phyloP scores from a whole-genome alignment of 2,797 vertebrate genomes.

The Scomberomorus guttatus region DNA sequence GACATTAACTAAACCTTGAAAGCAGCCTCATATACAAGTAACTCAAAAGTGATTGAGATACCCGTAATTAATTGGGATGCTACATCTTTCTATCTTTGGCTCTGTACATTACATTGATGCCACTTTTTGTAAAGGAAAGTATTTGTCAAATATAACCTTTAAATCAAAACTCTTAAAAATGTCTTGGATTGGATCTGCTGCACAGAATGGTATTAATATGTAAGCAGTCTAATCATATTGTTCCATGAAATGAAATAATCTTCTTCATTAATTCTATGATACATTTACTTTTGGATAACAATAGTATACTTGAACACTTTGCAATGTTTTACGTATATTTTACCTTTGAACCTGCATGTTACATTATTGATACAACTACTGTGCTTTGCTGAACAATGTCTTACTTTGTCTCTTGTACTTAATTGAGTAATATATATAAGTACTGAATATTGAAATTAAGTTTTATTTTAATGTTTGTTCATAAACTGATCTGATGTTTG shows the following conservation, averaged over 20 bases:
- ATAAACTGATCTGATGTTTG: not conserved
- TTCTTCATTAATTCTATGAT: not conserved
- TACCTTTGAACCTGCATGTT: not conserved
- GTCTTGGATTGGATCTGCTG: too few species aligned
- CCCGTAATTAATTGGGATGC: not conserved
- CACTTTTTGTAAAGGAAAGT: not conserved
- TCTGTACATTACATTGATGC: not conserved
- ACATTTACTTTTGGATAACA: not conserved
- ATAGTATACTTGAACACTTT: not conserved
- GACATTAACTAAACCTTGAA: constrained; percentile 57
- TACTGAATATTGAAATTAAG: not conserved
- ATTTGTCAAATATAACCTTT: not conserved
- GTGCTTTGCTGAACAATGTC: not conserved
- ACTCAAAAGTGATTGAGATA: not conserved
- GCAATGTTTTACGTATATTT: not conserved
- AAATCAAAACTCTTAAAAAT: constrained; percentile 1
- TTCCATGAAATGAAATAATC: not conserved
- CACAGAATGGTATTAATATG: not conserved
- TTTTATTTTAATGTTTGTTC: not conserved
- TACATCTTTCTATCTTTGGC: not conserved
- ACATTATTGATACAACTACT: not conserved
- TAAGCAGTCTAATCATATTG: not conserved
- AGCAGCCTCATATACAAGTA: not conserved
- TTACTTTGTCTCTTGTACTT: not conserved
- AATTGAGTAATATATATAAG: not conserved